These are phyloP conservation scores for Ascidia mentula DNA, from an alignment of 23 tunicate species.

Conservation along the genomic window DNA sequence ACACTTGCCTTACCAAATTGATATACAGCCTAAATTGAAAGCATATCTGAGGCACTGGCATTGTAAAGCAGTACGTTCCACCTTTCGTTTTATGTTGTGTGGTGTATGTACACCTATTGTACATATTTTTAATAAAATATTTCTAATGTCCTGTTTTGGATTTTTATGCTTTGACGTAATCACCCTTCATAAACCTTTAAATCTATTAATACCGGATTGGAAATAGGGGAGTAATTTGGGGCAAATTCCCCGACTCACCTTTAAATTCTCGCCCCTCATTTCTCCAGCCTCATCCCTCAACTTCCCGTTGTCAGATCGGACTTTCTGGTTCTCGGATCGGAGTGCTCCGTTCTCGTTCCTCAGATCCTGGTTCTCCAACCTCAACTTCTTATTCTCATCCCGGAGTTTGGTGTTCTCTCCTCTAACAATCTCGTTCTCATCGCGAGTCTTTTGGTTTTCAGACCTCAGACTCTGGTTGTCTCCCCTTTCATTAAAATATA, in stretches of 20 bases:
- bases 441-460: conserved; percentile 42
- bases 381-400: conserved; percentile 82
- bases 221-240: too few species aligned
- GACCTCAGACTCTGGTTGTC: conserved; percentile 36
- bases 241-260: conserved; percentile 41
- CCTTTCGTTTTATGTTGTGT: too few species aligned
- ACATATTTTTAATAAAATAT: too few species aligned
- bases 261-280: conserved; percentile 64
- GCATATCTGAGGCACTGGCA: too few species aligned
- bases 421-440: conserved; percentile 70
- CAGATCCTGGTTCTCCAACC: conserved; percentile 80
- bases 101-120: too few species aligned
- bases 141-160: too few species aligned
- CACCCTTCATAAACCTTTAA: too few species aligned
- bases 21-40: too few species aligned
- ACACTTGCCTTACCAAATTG: too few species aligned
- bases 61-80: too few species aligned
- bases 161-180: too few species aligned
- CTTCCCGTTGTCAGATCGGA: conserved; percentile 57
- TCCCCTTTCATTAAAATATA: conserved; percentile 18
- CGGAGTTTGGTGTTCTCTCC: conserved; percentile 76
- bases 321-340: conserved; percentile 87
- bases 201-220: too few species aligned
- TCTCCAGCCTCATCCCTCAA: conserved; percentile 73
- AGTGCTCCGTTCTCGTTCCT: conserved; percentile 84